Conservation (phyloP, 2,113 vertebrate species). For the Pelvicachromis taeniatus region DNA sequence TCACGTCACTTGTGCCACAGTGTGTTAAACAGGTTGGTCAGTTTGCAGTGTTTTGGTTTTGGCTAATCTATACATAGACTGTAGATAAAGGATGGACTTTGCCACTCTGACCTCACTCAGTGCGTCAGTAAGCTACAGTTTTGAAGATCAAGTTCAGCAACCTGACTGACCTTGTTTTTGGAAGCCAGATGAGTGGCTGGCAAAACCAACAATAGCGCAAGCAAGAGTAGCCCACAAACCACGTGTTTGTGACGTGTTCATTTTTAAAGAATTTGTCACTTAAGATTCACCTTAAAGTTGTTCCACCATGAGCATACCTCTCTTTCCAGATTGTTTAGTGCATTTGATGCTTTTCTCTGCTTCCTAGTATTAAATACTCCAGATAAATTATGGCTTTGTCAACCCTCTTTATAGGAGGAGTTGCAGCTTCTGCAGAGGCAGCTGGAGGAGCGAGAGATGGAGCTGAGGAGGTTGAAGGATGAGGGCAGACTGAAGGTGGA, state of each 20-base stretch:
- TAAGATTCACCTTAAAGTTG: not conserved
- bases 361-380: not conserved
- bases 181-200: not conserved
- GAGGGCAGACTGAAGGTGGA: slow-evolving; percentile 70
- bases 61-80: not conserved
- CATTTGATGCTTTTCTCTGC: not conserved
- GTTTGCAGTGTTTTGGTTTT: not conserved
- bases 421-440: slow-evolving; percentile 81
- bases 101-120: not conserved
- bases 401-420: slow-evolving; percentile 80
- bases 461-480: slow-evolving; percentile 80
- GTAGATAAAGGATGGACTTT: not conserved
- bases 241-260: not conserved
- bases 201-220: not conserved
- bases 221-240: not conserved
- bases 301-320: not conserved
- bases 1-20: not conserved
- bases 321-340: not conserved
- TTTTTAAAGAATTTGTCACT: not conserved
- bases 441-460: slow-evolving; percentile 82
- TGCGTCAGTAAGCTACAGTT: not conserved
- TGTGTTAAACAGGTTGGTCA: not conserved
- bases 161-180: not conserved
- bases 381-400: not conserved
- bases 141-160: not conserved